A percentile compares a stretch with the other conserved stretches of the same genome.
phyloP scores from a whole-genome alignment of 92 coral and sea anemone genomes.

The Epizoanthus illoricatus region DNA sequence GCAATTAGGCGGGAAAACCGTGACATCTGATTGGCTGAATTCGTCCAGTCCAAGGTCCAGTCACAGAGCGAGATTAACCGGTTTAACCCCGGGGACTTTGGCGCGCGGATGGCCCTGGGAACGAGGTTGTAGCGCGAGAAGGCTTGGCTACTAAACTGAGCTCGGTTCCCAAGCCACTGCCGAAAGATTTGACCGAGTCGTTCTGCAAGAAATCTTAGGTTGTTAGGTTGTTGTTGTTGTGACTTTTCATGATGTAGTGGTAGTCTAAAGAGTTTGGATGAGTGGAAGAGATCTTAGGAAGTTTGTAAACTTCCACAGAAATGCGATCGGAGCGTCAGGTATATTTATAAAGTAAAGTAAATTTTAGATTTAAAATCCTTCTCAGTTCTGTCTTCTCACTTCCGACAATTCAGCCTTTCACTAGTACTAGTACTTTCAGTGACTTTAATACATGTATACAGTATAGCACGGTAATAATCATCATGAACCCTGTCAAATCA shows the following conservation, averaged over 20 bases:
- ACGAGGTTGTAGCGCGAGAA: too few species aligned
- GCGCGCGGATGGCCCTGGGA: too few species aligned
- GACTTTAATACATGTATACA: neutral
- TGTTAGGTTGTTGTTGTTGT: neutral
- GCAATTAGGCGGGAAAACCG: too few species aligned
- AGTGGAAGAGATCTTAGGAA: constrained; percentile 98
- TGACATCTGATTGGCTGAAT: too few species aligned
- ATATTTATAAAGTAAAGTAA: neutral
- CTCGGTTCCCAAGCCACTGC: too few species aligned
- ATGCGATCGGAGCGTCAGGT: constrained; percentile 98
- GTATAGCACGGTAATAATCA: neutral
- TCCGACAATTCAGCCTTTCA: neutral
- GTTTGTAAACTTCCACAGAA: constrained; percentile 96
- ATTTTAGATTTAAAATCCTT: too few species aligned
- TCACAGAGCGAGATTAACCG: too few species aligned
- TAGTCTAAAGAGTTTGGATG: constrained; percentile 57
- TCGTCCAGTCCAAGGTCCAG: too few species aligned
- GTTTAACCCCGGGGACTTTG: too few species aligned
- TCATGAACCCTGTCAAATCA: neutral
- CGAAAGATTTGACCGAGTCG: too few species aligned
- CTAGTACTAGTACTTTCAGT: neutral
- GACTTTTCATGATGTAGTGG: neutral
- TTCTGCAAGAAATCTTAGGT: neutral
- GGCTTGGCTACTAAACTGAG: too few species aligned
- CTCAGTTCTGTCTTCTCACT: too few species aligned